A percentile compares a stretch with the other conserved stretches of the same genome.
phyloP scores from a whole-genome alignment of 2,113 vertebrate species.

The Emydura subglobosa region DNA sequence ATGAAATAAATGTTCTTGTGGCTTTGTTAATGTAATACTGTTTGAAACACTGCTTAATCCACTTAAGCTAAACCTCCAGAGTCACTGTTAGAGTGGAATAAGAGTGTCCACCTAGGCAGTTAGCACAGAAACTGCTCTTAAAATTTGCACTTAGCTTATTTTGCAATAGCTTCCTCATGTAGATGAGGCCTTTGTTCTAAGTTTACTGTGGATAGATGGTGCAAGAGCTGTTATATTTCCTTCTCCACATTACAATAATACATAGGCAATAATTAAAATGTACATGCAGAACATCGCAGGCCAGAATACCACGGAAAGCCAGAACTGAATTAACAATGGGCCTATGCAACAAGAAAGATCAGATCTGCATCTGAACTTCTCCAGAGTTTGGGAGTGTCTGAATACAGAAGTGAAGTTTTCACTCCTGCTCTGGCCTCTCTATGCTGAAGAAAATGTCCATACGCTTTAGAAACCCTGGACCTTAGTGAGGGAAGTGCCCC shows the following conservation, averaged over 20 bases:
- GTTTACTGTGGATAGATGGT: neutral
- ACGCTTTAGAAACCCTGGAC: neutral
- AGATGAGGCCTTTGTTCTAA: neutral
- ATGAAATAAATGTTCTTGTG: neutral
- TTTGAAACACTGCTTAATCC: neutral
- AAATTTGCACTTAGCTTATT: neutral
- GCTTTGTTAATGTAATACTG: neutral
- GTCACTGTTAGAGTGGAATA: neutral
- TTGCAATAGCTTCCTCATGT: neutral
- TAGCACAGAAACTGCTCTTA: neutral
- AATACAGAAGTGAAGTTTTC: neutral
- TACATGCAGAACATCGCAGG: conserved; percentile 16
- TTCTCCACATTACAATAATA: neutral
- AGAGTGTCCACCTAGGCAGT: neutral
- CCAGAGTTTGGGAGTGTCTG: neutral
- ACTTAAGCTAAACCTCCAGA: neutral
- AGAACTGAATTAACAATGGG: neutral
- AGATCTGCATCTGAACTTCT: neutral
- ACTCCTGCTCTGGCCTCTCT: rapidly evolving
- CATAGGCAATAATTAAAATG: neutral
- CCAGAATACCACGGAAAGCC: neutral
- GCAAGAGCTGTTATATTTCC: conserved; percentile 43
- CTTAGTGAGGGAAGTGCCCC: neutral
- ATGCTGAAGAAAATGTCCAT: neutral
- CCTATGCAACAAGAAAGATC: neutral